Evolutionary conservation across 2,888 invertebrate genomes (phyloP).

Genomic region (Quadriops clusia): DNA sequence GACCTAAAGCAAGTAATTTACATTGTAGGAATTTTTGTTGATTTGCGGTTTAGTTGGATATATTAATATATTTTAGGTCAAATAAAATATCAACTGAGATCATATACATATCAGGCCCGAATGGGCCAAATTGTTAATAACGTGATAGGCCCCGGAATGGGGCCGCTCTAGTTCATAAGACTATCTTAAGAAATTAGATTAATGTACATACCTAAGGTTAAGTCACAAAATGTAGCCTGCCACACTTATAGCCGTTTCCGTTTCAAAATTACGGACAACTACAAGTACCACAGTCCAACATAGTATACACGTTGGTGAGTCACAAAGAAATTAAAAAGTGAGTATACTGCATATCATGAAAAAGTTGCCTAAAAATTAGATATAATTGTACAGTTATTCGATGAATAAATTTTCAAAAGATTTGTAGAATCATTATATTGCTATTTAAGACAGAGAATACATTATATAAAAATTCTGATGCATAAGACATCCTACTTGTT

Average conservation of each 20-base stretch:
- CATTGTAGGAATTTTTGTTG: too few relatives aligned
- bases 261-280: background rate
- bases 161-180: too few relatives aligned
- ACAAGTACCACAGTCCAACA: background rate
- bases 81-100: slow-evolving; percentile 38
- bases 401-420: too few relatives aligned
- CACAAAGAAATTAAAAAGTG: slow-evolving; percentile 13
- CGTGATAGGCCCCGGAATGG: slow-evolving; percentile 29
- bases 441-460: too few relatives aligned
- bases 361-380: too few relatives aligned
- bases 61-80: slow-evolving; percentile 14
- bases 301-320: slow-evolving; percentile 20
- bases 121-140: slow-evolving; percentile 33
- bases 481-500: too few relatives aligned
- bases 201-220: slow-evolving; percentile 10
- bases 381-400: too few relatives aligned
- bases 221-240: slow-evolving; percentile 7
- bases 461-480: too few relatives aligned
- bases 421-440: too few relatives aligned
- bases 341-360: too few relatives aligned
- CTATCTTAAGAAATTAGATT: too few relatives aligned
- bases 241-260: slow-evolving; percentile 1
- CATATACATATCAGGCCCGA: slow-evolving; percentile 39
- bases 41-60: slow-evolving; percentile 12
- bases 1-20: slow-evolving; percentile 5